Evolutionary conservation across 2,797 vertebrate genomes (phyloP).

Genomic region (Paguma larvata): DNA sequence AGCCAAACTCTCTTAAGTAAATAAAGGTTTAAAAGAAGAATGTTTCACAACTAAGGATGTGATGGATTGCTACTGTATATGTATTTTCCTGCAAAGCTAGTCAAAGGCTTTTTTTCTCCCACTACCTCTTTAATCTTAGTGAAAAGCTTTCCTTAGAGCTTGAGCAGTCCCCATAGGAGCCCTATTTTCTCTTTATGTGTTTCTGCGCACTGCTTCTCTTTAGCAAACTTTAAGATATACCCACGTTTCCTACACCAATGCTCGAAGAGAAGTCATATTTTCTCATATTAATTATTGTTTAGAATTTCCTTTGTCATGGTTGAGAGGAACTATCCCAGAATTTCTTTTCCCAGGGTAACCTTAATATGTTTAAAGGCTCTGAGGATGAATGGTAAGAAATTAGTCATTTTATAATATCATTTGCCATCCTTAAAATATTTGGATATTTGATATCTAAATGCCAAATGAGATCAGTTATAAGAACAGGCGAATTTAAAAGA

Average conservation of each 20-base stretch:
- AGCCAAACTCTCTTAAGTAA: slow-evolving; percentile 79
- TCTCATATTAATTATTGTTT: slow-evolving; percentile 87
- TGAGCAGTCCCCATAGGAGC: slow-evolving; percentile 82
- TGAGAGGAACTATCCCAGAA: slow-evolving; percentile 82
- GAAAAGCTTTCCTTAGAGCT: slow-evolving; percentile 84
- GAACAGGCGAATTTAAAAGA: slow-evolving; percentile 76
- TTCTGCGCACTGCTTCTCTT: slow-evolving; percentile 81
- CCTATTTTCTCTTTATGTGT: slow-evolving; percentile 84
- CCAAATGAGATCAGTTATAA: slow-evolving; percentile 77
- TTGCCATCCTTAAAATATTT: slow-evolving; percentile 81
- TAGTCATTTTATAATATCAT: slow-evolving; percentile 83
- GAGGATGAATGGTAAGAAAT: slow-evolving; percentile 82
- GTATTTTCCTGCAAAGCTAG: slow-evolving; percentile 80
- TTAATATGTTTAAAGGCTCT: slow-evolving; percentile 85
- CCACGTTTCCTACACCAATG: slow-evolving; percentile 83
- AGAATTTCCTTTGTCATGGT: slow-evolving; percentile 87
- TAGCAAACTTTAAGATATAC: slow-evolving; percentile 75
- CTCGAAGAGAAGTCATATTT: slow-evolving; percentile 86
- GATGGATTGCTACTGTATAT: slow-evolving; percentile 80
- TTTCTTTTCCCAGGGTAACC: slow-evolving; percentile 80
- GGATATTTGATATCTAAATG: slow-evolving; percentile 82
- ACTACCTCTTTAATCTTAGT: slow-evolving; percentile 85
- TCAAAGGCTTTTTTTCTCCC: slow-evolving; percentile 82
- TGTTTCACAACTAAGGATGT: slow-evolving; percentile 75
- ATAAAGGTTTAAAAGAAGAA: slow-evolving; percentile 80